These are phyloP conservation scores for Myotis planiceps DNA, from an alignment of 2,797 vertebrate species.

Conservation along the genomic window DNA sequence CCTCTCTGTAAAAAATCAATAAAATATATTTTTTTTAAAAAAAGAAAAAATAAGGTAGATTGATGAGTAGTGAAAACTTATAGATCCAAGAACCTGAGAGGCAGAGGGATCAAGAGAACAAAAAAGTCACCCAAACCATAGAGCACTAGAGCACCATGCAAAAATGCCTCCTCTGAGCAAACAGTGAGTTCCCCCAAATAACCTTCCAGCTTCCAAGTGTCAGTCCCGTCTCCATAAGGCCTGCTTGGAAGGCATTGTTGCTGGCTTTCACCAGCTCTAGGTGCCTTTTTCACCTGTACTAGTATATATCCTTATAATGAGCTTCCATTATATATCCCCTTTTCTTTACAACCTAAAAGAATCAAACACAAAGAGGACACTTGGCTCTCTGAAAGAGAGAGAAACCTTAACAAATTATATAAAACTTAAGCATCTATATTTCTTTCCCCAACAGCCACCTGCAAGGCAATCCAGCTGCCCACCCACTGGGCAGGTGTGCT, in stretches of 20 bases:
- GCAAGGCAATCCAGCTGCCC: neutral
- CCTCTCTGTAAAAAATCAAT: no score
- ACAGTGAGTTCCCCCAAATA: neutral
- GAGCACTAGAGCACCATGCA: neutral
- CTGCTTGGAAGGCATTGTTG: neutral
- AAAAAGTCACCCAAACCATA: neutral
- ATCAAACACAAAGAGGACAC: neutral
- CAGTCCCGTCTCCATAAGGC: neutral
- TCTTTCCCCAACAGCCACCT: neutral
- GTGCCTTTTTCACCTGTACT: neutral
- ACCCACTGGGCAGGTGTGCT: neutral
- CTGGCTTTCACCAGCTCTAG: neutral
- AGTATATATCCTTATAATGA: neutral
- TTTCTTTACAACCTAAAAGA: constrained; percentile 12
- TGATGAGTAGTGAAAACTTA: neutral
- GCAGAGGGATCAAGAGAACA: neutral
- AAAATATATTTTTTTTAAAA: no score
- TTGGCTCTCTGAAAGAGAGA: neutral
- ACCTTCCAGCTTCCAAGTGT: neutral
- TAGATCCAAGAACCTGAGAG: neutral
- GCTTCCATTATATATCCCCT: neutral
- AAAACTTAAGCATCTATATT: neutral
- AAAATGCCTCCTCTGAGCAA: neutral
- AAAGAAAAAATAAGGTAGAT: neutral
- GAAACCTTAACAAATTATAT: neutral